Conservation (phyloP, 2,888 invertebrate genomes). For the Ditula angustiorana region DNA sequence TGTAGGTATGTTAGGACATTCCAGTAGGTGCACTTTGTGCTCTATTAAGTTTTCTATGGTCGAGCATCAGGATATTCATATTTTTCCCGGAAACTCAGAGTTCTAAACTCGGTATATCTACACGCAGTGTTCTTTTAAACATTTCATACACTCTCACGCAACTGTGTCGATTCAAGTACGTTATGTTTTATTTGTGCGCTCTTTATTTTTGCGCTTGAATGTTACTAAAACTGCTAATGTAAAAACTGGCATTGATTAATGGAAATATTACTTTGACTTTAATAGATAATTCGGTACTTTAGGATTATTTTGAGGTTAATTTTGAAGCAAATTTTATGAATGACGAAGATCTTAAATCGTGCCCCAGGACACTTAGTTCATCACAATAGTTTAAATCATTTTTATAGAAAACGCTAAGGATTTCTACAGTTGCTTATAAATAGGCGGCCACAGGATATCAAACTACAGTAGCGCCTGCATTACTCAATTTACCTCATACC, state of each 20-base stretch:
- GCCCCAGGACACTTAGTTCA: neutral
- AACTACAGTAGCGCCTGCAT: constrained; percentile 4
- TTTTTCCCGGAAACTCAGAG: constrained; percentile 5
- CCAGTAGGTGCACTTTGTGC: constrained; percentile 74
- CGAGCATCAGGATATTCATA: constrained; percentile 40
- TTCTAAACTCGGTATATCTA: constrained; percentile 25
- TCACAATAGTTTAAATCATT: neutral
- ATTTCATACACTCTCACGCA: too few relatives aligned
- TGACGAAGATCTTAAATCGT: neutral
- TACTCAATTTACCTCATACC: constrained; percentile 57
- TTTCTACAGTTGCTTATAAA: neutral
- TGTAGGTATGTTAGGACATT: constrained; percentile 70
- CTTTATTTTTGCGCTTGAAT: too few relatives aligned
- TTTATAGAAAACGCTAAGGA: neutral
- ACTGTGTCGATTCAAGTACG: too few relatives aligned
- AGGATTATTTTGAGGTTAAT: too few relatives aligned
- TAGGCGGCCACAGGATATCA: constrained; percentile 5
- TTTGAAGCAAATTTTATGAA: too few relatives aligned
- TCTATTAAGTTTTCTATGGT: constrained; percentile 55
- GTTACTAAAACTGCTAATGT: too few relatives aligned
- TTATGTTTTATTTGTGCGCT: too few relatives aligned
- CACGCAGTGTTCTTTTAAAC: too few relatives aligned
- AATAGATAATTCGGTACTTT: too few relatives aligned
- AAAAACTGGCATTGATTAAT: too few relatives aligned
- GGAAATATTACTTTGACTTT: too few relatives aligned